A percentile compares a stretch with the other conserved stretches of the same genome.
Conservation (phyloP, 1,140 invertebrate species). For the Sitobion miscanthi region DNA sequence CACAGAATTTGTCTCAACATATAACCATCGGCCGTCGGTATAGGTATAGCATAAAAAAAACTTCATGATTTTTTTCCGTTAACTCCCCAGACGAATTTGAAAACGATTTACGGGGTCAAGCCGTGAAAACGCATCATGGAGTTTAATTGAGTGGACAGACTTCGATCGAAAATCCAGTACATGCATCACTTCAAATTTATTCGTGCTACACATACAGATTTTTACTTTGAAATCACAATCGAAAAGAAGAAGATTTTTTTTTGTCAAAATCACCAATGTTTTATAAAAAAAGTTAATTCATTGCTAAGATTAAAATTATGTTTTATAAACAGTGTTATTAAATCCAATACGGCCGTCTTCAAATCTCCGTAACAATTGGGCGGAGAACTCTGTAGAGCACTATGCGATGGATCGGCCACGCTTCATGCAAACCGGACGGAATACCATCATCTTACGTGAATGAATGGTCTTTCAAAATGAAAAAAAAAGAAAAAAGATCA, state of each 20-base stretch:
- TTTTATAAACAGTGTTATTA: conserved; percentile 1
- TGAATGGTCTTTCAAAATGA: not conserved
- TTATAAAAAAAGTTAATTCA: not conserved
- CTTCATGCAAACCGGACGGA: not conserved
- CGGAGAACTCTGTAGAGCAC: not conserved
- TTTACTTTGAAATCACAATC: not conserved
- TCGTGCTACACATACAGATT: not conserved
- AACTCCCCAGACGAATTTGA: not conserved
- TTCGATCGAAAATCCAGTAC: not conserved
- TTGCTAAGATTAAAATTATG: not conserved
- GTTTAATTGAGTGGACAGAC: conserved; percentile 31
- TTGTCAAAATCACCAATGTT: not conserved
- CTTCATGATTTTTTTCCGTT: not conserved
- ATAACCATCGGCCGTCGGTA: not conserved
- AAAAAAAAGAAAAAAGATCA: not conserved
- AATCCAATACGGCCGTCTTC: not conserved
- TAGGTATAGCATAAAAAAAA: not conserved
- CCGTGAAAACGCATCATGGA: not conserved
- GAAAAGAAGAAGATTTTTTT: not conserved
- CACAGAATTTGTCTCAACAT: not conserved
- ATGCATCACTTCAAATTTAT: not conserved
- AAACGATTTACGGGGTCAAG: conserved; percentile 37
- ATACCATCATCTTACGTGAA: not conserved
- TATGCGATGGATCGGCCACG: not conserved
- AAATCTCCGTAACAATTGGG: not conserved